A percentile compares a stretch with the other conserved stretches of the same genome.
phyloP scores from a whole-genome alignment of 2,113 vertebrate genomes.

The Siniperca chuatsi region DNA sequence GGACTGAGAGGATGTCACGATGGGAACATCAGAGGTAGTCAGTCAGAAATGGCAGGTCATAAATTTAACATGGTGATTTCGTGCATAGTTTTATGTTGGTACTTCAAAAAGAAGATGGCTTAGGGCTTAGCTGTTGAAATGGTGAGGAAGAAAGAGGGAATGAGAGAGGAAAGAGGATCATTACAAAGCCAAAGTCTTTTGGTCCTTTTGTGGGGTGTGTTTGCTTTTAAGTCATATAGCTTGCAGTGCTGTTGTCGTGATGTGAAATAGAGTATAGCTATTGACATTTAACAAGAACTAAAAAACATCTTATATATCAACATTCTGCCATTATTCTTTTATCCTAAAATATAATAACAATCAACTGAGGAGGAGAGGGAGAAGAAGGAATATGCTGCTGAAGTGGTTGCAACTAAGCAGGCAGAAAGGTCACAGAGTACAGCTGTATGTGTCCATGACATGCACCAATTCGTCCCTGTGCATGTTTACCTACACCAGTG shows the following conservation, averaged over 20 bases:
- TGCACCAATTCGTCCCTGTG: not conserved
- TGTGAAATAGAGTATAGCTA: not conserved
- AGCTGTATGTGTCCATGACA: not conserved
- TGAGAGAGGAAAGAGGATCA: slow-evolving; percentile 24
- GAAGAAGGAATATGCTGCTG: not conserved
- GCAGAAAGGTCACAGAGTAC: slow-evolving; percentile 11
- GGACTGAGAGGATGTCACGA: slow-evolving; percentile 49
- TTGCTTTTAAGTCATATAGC: not conserved
- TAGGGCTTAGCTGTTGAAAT: slow-evolving; percentile 50
- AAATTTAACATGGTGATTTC: slow-evolving; percentile 59
- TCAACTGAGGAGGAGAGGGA: not conserved
- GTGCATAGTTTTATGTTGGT: slow-evolving; percentile 51
- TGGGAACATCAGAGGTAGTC: slow-evolving; percentile 54
- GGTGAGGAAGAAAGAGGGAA: slow-evolving; percentile 12
- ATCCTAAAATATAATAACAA: not conserved
- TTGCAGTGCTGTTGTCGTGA: not conserved
- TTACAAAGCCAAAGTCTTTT: slow-evolving; percentile 29
- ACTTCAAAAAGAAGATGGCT: slow-evolving; percentile 38
- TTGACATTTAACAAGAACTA: slow-evolving; percentile 9
- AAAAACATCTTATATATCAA: not conserved
- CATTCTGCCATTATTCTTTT: slow-evolving; percentile 4
- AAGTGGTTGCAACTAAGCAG: not conserved
- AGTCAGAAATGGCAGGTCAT: slow-evolving; percentile 66
- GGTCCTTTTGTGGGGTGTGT: slow-evolving; percentile 9
- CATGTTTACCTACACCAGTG: not conserved